Conservation (phyloP, 2,113 vertebrate species). For the Formicarius rufipectus region DNA sequence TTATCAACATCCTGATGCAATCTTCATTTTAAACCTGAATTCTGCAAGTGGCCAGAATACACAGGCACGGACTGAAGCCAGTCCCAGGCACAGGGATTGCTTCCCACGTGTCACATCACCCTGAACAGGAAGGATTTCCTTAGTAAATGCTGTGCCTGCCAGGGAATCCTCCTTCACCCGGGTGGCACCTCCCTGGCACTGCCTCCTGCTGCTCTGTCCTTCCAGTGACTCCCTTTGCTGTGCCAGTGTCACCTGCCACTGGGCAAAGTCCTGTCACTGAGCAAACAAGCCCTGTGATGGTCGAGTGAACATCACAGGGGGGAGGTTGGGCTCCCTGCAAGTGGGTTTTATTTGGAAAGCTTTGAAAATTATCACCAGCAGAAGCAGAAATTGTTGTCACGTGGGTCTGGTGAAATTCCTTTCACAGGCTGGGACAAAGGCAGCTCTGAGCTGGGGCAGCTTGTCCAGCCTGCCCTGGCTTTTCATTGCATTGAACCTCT, state of each 20-base stretch:
- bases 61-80: background rate
- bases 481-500: background rate
- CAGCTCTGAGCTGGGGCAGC: background rate
- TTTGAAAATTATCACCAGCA: background rate
- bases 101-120: background rate
- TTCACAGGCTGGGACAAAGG: background rate
- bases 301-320: background rate
- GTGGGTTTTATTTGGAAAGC: background rate
- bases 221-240: background rate
- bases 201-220: background rate
- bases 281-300: background rate
- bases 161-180: accelerated
- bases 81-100: background rate
- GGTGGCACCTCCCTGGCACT: background rate
- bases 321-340: background rate
- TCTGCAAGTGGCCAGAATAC: background rate
- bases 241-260: background rate
- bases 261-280: background rate
- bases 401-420: background rate
- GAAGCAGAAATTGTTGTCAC: background rate
- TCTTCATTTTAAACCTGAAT: accelerated
- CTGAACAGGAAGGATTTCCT: background rate
- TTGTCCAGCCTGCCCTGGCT: background rate
- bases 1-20: accelerated
- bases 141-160: background rate